Evolutionary conservation across 53 echinoderm and acorn worm species (phyloP), one percentile per base, ranked within the genome.

Genomic region (Stichopus horrens): DNA sequence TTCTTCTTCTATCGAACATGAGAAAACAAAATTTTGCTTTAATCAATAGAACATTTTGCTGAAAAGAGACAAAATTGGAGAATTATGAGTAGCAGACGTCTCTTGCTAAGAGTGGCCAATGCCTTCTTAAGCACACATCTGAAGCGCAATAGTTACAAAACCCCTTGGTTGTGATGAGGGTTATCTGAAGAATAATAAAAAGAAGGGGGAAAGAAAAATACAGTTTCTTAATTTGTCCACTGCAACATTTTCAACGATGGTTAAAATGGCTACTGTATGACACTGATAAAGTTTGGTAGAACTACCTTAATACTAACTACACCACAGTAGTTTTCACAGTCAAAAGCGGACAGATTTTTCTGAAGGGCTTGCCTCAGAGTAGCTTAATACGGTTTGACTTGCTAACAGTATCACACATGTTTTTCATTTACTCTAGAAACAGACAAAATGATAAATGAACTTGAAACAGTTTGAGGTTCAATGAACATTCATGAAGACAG

Each of bases 131-230:
- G 76, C 76, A 76, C 37, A 81, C 81, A 81, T 81, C 81, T 81
- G 81, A 11, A 19, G 58, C 54, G 56, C 58, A 81, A 54, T 81
- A 54, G 81, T 58, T 81, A 81, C 11, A 81, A 81, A 81, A 81
- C 81, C 81, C 81, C 81, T 81, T 71, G 56, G 81, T 56, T 57
- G 81, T 56, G 56, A 6, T 16, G 76, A 76, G 76, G 53, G 9
- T 76, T 79, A 79, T 79, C 79, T 79, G 79, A 79, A 56, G 79
- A 56, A 79, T n/a, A 79, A 54, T 55, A 79, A 54, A 79, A 79
- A 79, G 56, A 56, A 56, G 4, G 79, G 56, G 56, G 55, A 79
- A 20, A 79, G 56, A 56, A 79, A 79, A 79, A 79, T 21, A 56
- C 11, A 8, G 16, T 53, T 8, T 54, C 79, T 81, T 81, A 56